These are phyloP conservation scores for Talpa occidentalis DNA, from an alignment of 2,113 vertebrate species.

Conservation along the genomic window DNA sequence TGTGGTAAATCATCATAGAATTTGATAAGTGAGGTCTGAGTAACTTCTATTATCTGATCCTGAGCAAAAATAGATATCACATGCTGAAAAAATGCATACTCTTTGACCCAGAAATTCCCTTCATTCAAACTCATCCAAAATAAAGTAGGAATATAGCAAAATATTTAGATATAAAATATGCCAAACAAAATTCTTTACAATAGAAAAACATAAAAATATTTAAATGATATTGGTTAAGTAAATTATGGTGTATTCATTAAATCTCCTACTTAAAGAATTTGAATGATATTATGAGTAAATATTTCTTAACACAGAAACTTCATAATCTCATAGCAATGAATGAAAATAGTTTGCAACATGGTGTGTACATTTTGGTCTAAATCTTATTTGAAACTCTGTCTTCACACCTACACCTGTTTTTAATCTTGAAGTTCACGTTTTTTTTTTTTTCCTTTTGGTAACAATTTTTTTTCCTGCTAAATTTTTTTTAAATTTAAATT, in stretches of 20 bases:
- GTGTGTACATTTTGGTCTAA: neutral
- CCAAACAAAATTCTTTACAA: neutral
- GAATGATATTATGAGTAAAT: neutral
- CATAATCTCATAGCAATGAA: neutral
- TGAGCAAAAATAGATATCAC: neutral
- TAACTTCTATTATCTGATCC: neutral
- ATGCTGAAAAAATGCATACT: neutral
- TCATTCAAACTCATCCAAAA: slow-evolving; percentile 1
- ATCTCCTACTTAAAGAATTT: neutral
- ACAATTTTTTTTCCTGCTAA: too few species aligned
- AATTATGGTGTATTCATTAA: neutral
- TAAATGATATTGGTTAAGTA: slow-evolving; percentile 16
- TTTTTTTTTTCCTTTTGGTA: too few species aligned
- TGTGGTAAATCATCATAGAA: neutral
- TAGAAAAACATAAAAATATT: neutral
- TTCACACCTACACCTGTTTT: neutral
- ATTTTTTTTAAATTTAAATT: too few species aligned
- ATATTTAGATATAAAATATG: neutral
- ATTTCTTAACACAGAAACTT: neutral
- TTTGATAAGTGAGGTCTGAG: neutral
- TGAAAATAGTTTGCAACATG: neutral
- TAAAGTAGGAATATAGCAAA: neutral
- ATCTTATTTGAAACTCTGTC: neutral
- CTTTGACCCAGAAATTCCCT: neutral
- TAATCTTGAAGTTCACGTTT: neutral